phyloP scores from a whole-genome alignment of 2,113 vertebrate species.

The Neoarius graeffei region DNA sequence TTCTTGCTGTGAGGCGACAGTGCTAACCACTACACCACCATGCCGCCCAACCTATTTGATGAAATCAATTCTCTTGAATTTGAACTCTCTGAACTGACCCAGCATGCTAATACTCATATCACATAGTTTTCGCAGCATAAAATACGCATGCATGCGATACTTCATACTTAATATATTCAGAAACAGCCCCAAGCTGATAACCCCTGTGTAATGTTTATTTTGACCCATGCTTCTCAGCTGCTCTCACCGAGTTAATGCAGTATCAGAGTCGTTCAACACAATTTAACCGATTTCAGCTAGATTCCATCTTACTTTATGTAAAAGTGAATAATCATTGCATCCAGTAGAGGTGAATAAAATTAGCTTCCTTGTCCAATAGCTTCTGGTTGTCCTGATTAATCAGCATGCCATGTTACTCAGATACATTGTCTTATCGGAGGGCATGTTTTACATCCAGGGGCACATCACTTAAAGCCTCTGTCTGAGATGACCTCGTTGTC shows the following conservation, averaged over 20 bases:
- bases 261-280: background rate
- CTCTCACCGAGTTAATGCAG: background rate
- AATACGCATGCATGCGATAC: background rate
- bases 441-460: slow-evolving; percentile 24
- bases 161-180: background rate
- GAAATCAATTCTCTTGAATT: background rate
- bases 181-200: slow-evolving; percentile 4
- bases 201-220: background rate
- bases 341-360: background rate
- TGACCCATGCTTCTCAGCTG: slow-evolving; percentile 3
- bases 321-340: background rate
- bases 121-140: background rate
- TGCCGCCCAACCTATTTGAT: background rate
- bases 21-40: no score
- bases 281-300: slow-evolving; percentile 11
- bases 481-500: slow-evolving; percentile 24
- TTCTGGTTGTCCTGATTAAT: slow-evolving; percentile 34
- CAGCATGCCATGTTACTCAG: slow-evolving; percentile 14
- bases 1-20: no score
- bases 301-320: slow-evolving; percentile 1
- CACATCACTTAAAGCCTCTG: slow-evolving; percentile 25
- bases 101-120: background rate
- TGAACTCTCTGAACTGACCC: background rate
- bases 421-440: slow-evolving; percentile 27
- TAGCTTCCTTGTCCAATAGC: background rate